Conservation (phyloP, 2,888 invertebrate species). For the Apodemia duryi region DNA sequence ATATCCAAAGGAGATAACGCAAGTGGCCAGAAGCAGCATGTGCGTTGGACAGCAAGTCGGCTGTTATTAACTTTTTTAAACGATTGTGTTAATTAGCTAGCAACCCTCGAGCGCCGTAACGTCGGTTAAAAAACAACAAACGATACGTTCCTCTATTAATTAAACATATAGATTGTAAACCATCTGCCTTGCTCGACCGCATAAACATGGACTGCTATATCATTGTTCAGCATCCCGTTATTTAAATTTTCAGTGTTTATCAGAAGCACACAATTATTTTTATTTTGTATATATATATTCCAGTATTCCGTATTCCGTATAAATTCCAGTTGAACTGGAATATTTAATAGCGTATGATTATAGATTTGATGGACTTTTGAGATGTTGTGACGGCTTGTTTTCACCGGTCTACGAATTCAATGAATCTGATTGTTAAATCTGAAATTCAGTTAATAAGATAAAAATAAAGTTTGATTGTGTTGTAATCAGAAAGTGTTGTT, state of each 20-base stretch:
- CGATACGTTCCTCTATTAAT: slow-evolving; percentile 59
- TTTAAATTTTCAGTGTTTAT: slow-evolving; percentile 7
- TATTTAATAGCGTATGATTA: background rate
- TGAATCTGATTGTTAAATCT: no score
- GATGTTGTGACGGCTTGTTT: no score
- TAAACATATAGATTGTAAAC: slow-evolving; percentile 40
- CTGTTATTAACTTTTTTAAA: slow-evolving; percentile 72
- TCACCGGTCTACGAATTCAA: no score
- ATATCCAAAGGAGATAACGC: slow-evolving; percentile 28
- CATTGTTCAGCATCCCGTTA: slow-evolving; percentile 13
- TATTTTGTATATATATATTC: background rate
- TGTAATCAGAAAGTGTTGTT: no score
- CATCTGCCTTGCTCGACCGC: slow-evolving; percentile 19
- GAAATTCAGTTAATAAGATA: no score
- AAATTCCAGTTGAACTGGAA: background rate
- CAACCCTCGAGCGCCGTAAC: slow-evolving; percentile 51
- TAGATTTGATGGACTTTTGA: no score
- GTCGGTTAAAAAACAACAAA: slow-evolving; percentile 55
- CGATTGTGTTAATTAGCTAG: slow-evolving; percentile 72
- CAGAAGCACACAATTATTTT: slow-evolving; percentile 2
- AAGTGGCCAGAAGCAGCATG: slow-evolving; percentile 42
- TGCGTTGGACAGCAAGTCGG: slow-evolving; percentile 60
- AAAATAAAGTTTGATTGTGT: no score
- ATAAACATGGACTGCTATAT: slow-evolving; percentile 10
- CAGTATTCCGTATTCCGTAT: no score